Evolutionary conservation across 2,113 vertebrate species (phyloP).

Genomic region (Columbina picui): DNA sequence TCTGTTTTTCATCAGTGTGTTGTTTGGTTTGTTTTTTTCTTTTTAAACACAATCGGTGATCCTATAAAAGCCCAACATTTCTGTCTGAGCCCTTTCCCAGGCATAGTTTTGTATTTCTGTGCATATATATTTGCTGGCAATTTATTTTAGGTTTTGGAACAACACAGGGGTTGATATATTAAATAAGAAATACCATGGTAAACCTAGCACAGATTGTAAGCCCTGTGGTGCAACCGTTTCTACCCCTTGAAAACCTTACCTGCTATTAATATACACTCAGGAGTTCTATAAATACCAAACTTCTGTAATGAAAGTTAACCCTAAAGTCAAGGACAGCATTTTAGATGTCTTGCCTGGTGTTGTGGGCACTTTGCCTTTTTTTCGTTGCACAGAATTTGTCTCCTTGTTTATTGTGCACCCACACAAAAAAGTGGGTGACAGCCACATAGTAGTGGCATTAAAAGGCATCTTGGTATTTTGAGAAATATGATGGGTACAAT

Average conservation of each 20-base stretch:
- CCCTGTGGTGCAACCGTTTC: no score
- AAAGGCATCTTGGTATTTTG: neutral
- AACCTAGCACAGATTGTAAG: neutral
- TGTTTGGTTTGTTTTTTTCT: neutral
- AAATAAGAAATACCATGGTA: neutral
- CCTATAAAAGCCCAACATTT: neutral
- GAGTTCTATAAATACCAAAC: neutral
- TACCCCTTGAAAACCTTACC: neutral
- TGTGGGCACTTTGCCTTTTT: neutral
- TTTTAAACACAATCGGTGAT: neutral
- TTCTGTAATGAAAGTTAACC: neutral
- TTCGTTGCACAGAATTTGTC: neutral
- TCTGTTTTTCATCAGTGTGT: neutral
- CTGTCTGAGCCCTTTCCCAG: neutral
- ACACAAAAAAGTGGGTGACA: neutral
- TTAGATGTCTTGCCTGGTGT: rapidly evolving
- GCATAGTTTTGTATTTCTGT: neutral
- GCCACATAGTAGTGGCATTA: neutral
- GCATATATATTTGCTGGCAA: neutral
- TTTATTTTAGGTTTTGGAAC: neutral
- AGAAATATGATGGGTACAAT: neutral
- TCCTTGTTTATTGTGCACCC: rapidly evolving
- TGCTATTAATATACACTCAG: neutral
- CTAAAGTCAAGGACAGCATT: neutral
- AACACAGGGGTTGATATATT: neutral